Percentiles rank a stretch among this genome's conserved stretches.
phyloP scores from a whole-genome alignment of 2,113 vertebrate species.

The Hydrolagus affinis region DNA sequence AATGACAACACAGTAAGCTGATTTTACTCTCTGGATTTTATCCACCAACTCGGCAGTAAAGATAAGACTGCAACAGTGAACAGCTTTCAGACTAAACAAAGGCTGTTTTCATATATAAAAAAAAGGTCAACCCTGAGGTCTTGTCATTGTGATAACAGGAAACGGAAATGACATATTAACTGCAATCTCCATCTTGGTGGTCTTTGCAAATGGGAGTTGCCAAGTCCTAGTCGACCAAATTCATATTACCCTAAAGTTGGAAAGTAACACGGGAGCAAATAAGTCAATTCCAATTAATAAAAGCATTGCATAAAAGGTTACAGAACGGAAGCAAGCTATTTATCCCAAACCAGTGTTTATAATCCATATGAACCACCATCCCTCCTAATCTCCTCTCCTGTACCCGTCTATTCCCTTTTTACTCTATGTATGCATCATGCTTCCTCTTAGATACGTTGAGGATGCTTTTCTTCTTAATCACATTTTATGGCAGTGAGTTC shows the following conservation, averaged over 20 bases:
- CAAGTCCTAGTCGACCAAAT: neutral
- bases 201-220: constrained; percentile 27
- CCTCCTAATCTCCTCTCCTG: no score
- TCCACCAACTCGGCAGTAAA: constrained; percentile 62
- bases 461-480: no score
- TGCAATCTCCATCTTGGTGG: constrained; percentile 59
- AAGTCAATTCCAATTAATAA: constrained; percentile 19
- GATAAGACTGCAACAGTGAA: constrained; percentile 63
- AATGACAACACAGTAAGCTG: constrained; percentile 76
- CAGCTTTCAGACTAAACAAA: constrained; percentile 71
- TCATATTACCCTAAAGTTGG: neutral
- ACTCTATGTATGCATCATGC: no score
- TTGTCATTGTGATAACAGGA: constrained; percentile 73
- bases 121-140: constrained; percentile 61
- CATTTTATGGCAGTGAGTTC: no score
- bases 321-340: no score
- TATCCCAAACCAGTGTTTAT: no score
- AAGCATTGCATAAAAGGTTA: neutral
- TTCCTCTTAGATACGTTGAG: no score
- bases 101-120: constrained; percentile 81
- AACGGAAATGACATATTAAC: constrained; percentile 76
- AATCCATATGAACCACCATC: no score
- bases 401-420: no score
- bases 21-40: constrained; percentile 69
- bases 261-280: neutral